phyloP scores from a whole-genome alignment of 2,797 vertebrate species.

The Chloroceryle amazona region DNA sequence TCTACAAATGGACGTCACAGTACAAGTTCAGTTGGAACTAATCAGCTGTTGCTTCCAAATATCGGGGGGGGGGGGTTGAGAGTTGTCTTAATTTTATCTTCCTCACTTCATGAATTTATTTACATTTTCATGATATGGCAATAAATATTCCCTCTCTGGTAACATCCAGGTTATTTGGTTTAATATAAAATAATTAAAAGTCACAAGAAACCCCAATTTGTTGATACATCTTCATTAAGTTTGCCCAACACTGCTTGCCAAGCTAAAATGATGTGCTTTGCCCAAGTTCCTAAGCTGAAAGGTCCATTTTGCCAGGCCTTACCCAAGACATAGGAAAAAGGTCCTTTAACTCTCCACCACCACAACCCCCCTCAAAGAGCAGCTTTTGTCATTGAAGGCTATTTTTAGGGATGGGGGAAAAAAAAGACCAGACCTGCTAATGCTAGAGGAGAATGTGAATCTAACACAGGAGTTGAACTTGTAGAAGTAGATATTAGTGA shows the following conservation, averaged over 20 bases:
- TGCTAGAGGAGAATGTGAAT: neutral
- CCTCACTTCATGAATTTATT: neutral
- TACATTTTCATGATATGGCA: neutral
- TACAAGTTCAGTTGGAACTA: neutral
- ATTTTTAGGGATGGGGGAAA: too few species aligned
- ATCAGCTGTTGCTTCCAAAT: neutral
- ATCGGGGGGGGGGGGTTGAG: fast-evolving
- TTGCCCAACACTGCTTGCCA: neutral
- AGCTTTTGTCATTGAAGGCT: too few species aligned
- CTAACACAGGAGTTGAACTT: neutral
- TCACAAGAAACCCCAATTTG: neutral
- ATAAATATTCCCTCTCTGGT: neutral
- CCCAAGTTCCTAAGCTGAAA: neutral
- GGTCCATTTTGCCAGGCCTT: neutral
- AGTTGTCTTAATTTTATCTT: neutral
- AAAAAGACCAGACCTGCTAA: neutral
- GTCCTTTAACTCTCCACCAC: neutral
- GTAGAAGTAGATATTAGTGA: neutral
- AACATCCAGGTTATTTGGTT: neutral
- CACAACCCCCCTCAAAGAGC: neutral
- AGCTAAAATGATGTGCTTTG: neutral
- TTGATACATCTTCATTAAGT: neutral
- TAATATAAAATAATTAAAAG: neutral
- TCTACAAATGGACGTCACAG: neutral
- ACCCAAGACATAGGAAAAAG: neutral